Conservation (phyloP, 1,140 invertebrate genomes). For the Zaprionus ornatus region DNA sequence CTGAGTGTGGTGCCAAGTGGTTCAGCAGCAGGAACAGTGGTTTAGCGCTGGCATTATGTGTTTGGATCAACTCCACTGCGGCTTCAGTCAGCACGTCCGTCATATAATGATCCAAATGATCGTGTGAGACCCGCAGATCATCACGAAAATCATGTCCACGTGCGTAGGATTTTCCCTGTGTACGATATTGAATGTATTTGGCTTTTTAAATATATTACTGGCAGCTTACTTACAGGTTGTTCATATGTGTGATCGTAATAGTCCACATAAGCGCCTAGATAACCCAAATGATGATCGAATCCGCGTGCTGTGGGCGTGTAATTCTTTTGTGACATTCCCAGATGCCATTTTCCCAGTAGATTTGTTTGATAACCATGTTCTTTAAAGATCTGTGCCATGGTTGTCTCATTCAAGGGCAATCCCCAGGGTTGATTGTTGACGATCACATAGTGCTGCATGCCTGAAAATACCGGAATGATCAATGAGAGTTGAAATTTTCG, state of each 20-base stretch:
- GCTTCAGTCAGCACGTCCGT: slow-evolving; percentile 91
- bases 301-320: slow-evolving; percentile 91
- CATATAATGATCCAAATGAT: slow-evolving; percentile 88
- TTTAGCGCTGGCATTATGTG: slow-evolving; percentile 51
- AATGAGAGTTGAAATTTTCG: background rate
- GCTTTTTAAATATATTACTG: background rate
- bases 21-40: slow-evolving; percentile 92
- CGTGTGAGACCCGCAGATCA: slow-evolving; percentile 86
- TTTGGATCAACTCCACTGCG: slow-evolving; percentile 87
- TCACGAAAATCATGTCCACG: slow-evolving; percentile 89
- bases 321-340: slow-evolving; percentile 88
- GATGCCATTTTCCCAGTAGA: slow-evolving; percentile 95
- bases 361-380: slow-evolving; percentile 91
- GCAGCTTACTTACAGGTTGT: slow-evolving; percentile 84
- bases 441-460: slow-evolving; percentile 92
- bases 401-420: slow-evolving; percentile 89
- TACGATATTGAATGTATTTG: background rate
- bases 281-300: slow-evolving; percentile 93
- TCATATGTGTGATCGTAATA: slow-evolving; percentile 90
- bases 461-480: slow-evolving; percentile 78
- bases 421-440: slow-evolving; percentile 89
- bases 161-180: slow-evolving; percentile 43
- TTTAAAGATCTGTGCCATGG: slow-evolving; percentile 91
- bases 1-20: slow-evolving; percentile 92
- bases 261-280: slow-evolving; percentile 92